These are phyloP conservation scores for Agrotis ipsilon DNA, from an alignment of 2,888 invertebrate species.

Conservation along the genomic window DNA sequence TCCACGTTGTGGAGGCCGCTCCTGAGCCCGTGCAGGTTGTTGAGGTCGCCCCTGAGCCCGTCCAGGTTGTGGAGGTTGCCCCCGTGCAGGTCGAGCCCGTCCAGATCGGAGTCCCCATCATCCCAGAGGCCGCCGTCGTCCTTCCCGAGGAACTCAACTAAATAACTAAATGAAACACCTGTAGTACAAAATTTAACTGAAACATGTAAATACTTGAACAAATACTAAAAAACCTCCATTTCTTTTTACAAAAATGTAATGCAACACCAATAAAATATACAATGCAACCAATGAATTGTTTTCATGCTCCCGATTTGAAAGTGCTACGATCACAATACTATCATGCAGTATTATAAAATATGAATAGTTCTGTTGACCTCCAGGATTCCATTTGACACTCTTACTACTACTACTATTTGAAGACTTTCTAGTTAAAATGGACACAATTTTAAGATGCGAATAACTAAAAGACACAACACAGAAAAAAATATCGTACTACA, in stretches of 20 bases:
- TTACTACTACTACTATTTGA: no score
- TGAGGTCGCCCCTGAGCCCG: constrained; percentile 48
- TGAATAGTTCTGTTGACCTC: no score
- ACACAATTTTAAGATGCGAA: no score
- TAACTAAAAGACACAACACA: no score
- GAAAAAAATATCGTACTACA: no score
- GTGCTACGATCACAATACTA: no score
- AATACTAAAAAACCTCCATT: background rate
- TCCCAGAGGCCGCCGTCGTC: constrained; percentile 59
- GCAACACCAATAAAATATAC: constrained; percentile 1
- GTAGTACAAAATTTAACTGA: background rate
- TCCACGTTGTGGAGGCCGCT: constrained; percentile 1
- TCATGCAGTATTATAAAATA: background rate
- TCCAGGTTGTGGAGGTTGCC: constrained; percentile 53
- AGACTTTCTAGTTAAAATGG: no score
- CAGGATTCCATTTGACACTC: background rate
- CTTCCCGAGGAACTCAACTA: constrained; percentile 69
- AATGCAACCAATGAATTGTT: constrained; percentile 1
- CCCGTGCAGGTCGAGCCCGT: constrained; percentile 41
- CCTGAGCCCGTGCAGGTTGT: constrained; percentile 11
- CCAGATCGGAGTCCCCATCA: background rate
- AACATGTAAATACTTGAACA: background rate
- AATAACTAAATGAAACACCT: constrained; percentile 15
- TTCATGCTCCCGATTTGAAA: background rate
- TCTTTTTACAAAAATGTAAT: background rate